Conservation (phyloP, 2,888 invertebrate genomes). For the Orthosia gothica region DNA sequence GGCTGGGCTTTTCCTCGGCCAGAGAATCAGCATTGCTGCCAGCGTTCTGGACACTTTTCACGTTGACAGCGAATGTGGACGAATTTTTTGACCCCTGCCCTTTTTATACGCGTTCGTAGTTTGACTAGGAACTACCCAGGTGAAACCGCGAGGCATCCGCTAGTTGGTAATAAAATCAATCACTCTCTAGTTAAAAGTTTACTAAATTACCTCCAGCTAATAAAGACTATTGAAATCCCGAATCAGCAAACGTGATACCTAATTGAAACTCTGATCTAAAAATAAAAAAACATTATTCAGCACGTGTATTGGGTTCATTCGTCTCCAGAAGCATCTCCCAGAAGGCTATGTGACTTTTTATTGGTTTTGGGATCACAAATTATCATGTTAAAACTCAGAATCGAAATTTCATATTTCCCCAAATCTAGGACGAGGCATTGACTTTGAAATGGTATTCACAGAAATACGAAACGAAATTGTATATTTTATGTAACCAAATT, state of each 20-base stretch:
- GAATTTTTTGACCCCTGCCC: too few species aligned
- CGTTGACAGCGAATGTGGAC: too few species aligned
- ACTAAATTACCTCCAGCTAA: not conserved
- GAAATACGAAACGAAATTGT: constrained; percentile 9
- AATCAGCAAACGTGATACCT: too few species aligned
- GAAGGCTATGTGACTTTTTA: constrained; percentile 40
- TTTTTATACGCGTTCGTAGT: too few species aligned
- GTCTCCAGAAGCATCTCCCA: not conserved
- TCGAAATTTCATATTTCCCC: constrained; percentile 42
- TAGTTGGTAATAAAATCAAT: too few species aligned
- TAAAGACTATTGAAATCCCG: not conserved
- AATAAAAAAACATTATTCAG: not conserved
- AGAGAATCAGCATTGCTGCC: too few species aligned
- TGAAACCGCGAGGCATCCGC: too few species aligned
- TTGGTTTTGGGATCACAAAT: constrained; percentile 17
- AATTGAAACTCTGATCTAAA: too few species aligned
- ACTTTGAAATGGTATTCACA: constrained; percentile 56
- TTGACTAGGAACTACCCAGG: too few species aligned
- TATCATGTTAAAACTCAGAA: constrained; percentile 46
- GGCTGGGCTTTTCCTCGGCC: too few species aligned
- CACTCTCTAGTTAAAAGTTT: not conserved
- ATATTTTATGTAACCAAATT: constrained; percentile 29
- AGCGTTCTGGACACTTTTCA: too few species aligned
- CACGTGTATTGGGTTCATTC: constrained; percentile 16
- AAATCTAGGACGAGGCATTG: constrained; percentile 64